Percentiles rank a stretch among this genome's conserved stretches.
Evolutionary conservation across 1,140 invertebrate genomes (phyloP).

Genomic region (Aphaenogaster floridana): DNA sequence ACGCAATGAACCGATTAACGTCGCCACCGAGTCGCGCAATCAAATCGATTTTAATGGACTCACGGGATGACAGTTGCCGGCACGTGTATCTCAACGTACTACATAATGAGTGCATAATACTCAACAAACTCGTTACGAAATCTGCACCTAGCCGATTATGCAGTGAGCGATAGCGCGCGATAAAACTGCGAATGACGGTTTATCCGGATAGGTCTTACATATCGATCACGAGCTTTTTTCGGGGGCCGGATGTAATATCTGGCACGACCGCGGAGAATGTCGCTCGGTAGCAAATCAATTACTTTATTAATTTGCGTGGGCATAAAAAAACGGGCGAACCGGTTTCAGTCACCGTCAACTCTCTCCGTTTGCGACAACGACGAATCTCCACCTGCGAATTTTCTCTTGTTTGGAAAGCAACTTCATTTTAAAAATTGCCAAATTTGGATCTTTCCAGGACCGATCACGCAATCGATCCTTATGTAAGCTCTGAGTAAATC

Average conservation of each 20-base stretch:
- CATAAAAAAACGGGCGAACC: constrained; percentile 60
- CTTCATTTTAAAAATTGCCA: neutral
- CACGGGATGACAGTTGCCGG: constrained; percentile 37
- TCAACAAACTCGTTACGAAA: constrained; percentile 62
- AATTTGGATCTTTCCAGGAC: neutral
- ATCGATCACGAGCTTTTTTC: constrained; percentile 9
- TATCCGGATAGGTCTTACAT: constrained; percentile 43
- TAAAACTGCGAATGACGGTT: constrained; percentile 11
- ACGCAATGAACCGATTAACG: constrained; percentile 44
- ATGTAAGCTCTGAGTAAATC: neutral
- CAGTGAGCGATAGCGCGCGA: constrained; percentile 32
- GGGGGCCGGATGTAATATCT: neutral
- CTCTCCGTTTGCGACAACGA: constrained; percentile 15
- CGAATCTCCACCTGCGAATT: constrained; percentile 36
- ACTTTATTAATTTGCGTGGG: constrained; percentile 49
- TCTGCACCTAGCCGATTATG: neutral
- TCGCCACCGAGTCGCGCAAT: constrained; percentile 41
- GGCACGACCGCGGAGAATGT: constrained; percentile 47
- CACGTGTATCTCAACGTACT: neutral
- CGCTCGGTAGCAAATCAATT: constrained; percentile 67
- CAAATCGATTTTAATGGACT: constrained; percentile 39
- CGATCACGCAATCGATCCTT: constrained; percentile 10
- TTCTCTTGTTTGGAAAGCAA: neutral
- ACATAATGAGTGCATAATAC: constrained; percentile 24
- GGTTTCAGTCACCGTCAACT: constrained; percentile 54